Evolutionary conservation across 2,888 invertebrate species (phyloP), one percentile per base, ranked within the genome.

Genomic region (Branchipolynoe longqiensis): DNA sequence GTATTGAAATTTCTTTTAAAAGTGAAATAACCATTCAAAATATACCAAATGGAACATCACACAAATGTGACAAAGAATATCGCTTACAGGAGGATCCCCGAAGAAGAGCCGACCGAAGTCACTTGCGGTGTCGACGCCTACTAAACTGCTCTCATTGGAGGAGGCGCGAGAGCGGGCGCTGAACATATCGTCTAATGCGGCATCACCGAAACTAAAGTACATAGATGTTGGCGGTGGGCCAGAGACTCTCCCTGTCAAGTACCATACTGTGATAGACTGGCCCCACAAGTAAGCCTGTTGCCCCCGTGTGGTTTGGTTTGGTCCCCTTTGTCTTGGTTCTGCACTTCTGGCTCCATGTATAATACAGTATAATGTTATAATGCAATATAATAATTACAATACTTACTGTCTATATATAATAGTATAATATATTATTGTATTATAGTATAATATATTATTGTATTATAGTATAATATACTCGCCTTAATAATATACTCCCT

Each of bases 261-360:
- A 98, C 92, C 99, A 99, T 94, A 99, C 99, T 0, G 97, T 99
- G 3, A 95, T 99, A 89, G 98, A 98, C 86, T 94, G 98, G 69
- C 98, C 98, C 33, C 85, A 84, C 54, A 88, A 89, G 89, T 89
- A 41, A 85, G 88, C 36, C 22, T 54, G 28, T 41, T n/a, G n/a
- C 33, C 62, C 18, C 28, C 36, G 56, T 36, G 58, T 58, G 41
- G 83, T 58, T 83, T 56, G 36, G n/a, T 83, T 83, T 82, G 54
- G 33, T 82, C 58, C 28, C 18, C 28, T 83, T 33, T 31, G 14
- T 81, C 33, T 36, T 73, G 36, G 48, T 78, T 78, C 25, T 25
- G 33, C 78, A 48, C 54, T 48, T 48, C 78, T 54, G 54, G 78
- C 78, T 78, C 78, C n/a, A n/a, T n/a, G n/a, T n/a, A n/a, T n/a